Conservation (phyloP, 2,113 vertebrate species). For the human (Homo sapiens) region GRCh38 chr20:8296501-8297000, state of each 20-base stretch:
- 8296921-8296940: neutral
- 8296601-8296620: neutral
- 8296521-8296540: neutral
- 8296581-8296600: neutral
- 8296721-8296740: neutral
- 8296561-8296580: neutral
- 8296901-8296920: neutral
- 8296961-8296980: neutral
- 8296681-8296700: neutral
- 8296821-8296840: neutral
- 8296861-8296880: neutral
- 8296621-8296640: neutral
- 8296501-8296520: neutral
- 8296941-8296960: neutral
- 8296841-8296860: neutral
- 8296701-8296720: neutral
- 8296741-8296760: neutral
- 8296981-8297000: neutral
- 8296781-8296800: neutral
- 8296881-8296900: neutral
- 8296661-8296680: neutral
- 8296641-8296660: neutral
- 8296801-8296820: neutral
- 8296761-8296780: neutral
- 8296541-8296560: neutral